Percentiles rank a stretch among this genome's conserved stretches.
Evolutionary conservation across 2,113 vertebrate genomes (phyloP).

Genomic region (Pangasianodon hypophthalmus): DNA sequence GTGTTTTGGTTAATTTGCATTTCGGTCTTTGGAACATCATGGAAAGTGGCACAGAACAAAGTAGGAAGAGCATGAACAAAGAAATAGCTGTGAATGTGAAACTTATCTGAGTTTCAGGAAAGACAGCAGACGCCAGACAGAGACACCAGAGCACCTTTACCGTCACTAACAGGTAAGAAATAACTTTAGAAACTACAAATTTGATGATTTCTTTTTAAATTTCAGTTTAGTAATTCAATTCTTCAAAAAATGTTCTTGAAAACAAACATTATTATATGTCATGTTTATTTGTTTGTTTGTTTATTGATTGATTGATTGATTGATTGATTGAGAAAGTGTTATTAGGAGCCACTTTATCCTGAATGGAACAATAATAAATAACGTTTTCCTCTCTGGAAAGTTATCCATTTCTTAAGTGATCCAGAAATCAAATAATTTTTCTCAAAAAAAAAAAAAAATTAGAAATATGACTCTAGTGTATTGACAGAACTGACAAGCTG

Average conservation of each 20-base stretch:
- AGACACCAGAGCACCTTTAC: not conserved
- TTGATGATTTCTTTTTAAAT: not conserved
- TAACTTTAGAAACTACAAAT: not conserved
- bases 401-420: too few relatives aligned
- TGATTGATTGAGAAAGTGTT: not conserved
- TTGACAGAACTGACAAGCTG: not conserved
- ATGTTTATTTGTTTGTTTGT: not conserved
- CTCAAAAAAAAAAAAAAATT: too few relatives aligned
- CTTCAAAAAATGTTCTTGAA: not conserved
- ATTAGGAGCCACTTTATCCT: not conserved
- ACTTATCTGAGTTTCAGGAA: not conserved
- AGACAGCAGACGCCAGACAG: not conserved
- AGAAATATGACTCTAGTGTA: too few relatives aligned
- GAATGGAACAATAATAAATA: not conserved
- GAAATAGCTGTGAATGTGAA: not conserved
- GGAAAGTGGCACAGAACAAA: not conserved
- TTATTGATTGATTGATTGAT: too few relatives aligned
- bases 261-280: not conserved
- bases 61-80: not conserved
- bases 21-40: not conserved
- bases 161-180: not conserved
- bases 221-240: not conserved
- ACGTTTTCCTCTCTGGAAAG: not conserved
- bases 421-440: too few relatives aligned
- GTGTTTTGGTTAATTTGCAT: slow-evolving; percentile 3